Evolutionary conservation across 2,888 invertebrate genomes (phyloP).

Genomic region (Blastobasis adustella): DNA sequence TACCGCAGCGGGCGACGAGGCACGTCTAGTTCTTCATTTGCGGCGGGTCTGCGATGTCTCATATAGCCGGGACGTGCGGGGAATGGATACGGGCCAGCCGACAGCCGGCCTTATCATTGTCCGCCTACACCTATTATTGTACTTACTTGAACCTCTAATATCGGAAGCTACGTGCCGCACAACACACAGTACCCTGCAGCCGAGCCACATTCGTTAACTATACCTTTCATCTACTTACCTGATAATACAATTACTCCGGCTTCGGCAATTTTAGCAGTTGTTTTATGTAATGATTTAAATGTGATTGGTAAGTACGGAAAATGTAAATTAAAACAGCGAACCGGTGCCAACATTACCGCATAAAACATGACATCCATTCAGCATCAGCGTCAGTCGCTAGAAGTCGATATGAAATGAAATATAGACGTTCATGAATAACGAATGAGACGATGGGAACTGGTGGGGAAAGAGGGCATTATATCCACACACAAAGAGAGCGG

Average conservation of each 20-base stretch:
- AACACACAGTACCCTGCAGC: background rate
- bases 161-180: slow-evolving; percentile 4
- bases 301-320: too few relatives aligned
- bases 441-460: slow-evolving; percentile 46
- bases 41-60: slow-evolving; percentile 45
- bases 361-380: too few relatives aligned
- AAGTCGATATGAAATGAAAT: slow-evolving; percentile 40
- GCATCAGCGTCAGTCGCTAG: slow-evolving; percentile 13
- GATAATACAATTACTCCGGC: too few relatives aligned
- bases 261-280: too few relatives aligned
- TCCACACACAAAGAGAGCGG: slow-evolving; percentile 23
- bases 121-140: slow-evolving; percentile 26
- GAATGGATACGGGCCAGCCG: slow-evolving; percentile 28
- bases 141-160: slow-evolving; percentile 10
- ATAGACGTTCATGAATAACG: slow-evolving; percentile 51
- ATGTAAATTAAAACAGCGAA: too few relatives aligned
- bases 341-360: too few relatives aligned
- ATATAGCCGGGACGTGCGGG: slow-evolving; percentile 51
- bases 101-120: slow-evolving; percentile 22
- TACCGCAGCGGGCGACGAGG: slow-evolving; percentile 20
- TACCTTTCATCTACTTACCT: too few relatives aligned
- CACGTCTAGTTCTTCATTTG: slow-evolving; percentile 41
- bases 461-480: slow-evolving; percentile 31
- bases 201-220: too few relatives aligned
- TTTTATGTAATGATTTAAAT: too few relatives aligned